Percentiles rank a stretch among this genome's conserved stretches.
Evolutionary conservation across 2,797 vertebrate genomes (phyloP).

Genomic region (Myripristis murdjan): DNA sequence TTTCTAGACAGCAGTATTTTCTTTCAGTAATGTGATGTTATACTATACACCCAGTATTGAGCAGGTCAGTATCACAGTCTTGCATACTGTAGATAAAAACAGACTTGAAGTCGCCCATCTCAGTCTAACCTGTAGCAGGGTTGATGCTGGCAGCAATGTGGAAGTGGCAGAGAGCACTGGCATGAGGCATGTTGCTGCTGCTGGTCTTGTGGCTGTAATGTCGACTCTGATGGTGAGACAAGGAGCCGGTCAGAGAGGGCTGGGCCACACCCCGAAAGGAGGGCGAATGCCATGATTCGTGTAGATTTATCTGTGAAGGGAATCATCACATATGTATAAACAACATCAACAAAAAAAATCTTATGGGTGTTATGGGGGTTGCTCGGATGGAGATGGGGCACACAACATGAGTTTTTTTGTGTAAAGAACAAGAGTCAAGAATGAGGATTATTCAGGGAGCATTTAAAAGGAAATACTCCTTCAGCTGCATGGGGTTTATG

Average conservation of each 20-base stretch:
- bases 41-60: too few relatives aligned
- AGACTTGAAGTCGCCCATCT: neutral
- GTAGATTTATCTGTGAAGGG: slow-evolving; percentile 86
- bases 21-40: too few relatives aligned
- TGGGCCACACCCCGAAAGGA: slow-evolving; percentile 84
- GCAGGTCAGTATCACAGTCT: too few relatives aligned
- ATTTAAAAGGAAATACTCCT: neutral
- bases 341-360: neutral
- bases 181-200: slow-evolving; percentile 82
- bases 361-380: neutral
- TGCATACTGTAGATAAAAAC: too few relatives aligned
- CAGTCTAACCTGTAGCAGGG: slow-evolving; percentile 93
- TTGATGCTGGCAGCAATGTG: slow-evolving; percentile 99
- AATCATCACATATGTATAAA: slow-evolving; percentile 6
- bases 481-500: neutral
- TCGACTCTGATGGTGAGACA: slow-evolving; percentile 90
- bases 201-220: slow-evolving; percentile 90
- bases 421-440: neutral
- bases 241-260: slow-evolving; percentile 89
- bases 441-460: too few relatives aligned
- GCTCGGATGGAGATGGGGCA: neutral
- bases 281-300: slow-evolving; percentile 83
- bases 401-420: neutral
- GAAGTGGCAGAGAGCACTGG: slow-evolving; percentile 97
- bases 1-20: too few relatives aligned